Conservation (phyloP, 2,113 vertebrate species). For the Pelecanoides urinatrix region DNA sequence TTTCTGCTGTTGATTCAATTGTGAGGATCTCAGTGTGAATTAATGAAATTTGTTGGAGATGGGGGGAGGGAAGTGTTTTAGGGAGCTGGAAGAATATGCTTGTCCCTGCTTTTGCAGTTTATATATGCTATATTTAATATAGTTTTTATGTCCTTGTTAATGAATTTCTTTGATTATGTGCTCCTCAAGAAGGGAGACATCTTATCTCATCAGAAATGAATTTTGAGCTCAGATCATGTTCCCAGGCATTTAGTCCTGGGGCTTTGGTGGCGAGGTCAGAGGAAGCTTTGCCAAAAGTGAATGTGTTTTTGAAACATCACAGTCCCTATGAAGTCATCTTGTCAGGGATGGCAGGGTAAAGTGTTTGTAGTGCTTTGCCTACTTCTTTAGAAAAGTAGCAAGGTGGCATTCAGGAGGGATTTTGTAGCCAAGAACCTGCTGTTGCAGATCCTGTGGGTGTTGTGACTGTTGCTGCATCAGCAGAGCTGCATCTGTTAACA, state of each 20-base stretch:
- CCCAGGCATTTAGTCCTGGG: neutral
- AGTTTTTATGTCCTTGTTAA: neutral
- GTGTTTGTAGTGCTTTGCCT: neutral
- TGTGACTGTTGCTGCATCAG: constrained; percentile 50
- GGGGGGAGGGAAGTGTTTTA: neutral
- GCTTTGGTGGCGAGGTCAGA: neutral
- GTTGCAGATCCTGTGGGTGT: constrained; percentile 36
- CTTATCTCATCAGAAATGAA: neutral
- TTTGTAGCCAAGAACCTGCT: constrained; percentile 28
- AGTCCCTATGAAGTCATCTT: neutral
- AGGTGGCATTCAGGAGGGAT: neutral
- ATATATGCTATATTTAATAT: neutral
- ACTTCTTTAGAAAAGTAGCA: neutral
- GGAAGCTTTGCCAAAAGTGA: neutral
- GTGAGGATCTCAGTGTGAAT: neutral
- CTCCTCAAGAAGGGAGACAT: neutral
- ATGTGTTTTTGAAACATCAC: neutral
- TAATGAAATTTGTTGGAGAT: neutral
- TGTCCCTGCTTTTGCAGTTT: neutral
- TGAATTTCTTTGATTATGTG: neutral
- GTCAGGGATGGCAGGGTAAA: neutral
- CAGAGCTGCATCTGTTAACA: constrained; percentile 49
- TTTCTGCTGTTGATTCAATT: neutral
- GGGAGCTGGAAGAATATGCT: neutral
- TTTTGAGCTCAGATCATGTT: neutral